Conservation (phyloP, 1,140 invertebrate species). For the Araneus ventricosus region DNA sequence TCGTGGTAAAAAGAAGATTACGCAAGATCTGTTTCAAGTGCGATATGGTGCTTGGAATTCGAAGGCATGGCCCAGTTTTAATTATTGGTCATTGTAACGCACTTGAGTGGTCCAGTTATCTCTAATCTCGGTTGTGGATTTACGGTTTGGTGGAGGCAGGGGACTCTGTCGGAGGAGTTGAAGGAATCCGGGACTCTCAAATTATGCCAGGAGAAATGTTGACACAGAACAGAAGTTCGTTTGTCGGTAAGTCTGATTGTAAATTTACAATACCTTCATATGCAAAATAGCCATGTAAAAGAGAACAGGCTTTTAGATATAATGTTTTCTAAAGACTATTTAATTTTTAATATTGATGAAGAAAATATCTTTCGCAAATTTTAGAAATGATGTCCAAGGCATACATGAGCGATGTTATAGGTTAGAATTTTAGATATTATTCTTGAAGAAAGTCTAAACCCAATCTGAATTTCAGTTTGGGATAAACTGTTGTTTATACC, state of each 20-base stretch:
- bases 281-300: not conserved
- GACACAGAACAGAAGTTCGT: slow-evolving; percentile 19
- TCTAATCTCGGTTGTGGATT: not conserved
- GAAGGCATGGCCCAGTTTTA: slow-evolving; percentile 14
- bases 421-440: too few relatives aligned
- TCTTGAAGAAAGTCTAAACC: too few relatives aligned
- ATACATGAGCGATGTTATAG: too few relatives aligned
- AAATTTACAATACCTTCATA: too few relatives aligned
- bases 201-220: not conserved
- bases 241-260: slow-evolving; percentile 1
- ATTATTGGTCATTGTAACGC: not conserved
- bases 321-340: too few relatives aligned
- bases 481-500: too few relatives aligned
- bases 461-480: too few relatives aligned
- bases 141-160: not conserved
- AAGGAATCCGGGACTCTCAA: not conserved
- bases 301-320: too few relatives aligned
- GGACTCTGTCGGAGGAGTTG: not conserved
- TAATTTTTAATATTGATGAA: too few relatives aligned
- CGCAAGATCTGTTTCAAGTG: not conserved
- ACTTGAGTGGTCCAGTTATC: slow-evolving; percentile 9
- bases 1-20: not conserved
- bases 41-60: not conserved
- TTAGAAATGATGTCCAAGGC: too few relatives aligned
- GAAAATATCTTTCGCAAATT: too few relatives aligned